These are phyloP conservation scores for Numenius arquata DNA, from an alignment of 2,113 vertebrate genomes.

Conservation along the genomic window DNA sequence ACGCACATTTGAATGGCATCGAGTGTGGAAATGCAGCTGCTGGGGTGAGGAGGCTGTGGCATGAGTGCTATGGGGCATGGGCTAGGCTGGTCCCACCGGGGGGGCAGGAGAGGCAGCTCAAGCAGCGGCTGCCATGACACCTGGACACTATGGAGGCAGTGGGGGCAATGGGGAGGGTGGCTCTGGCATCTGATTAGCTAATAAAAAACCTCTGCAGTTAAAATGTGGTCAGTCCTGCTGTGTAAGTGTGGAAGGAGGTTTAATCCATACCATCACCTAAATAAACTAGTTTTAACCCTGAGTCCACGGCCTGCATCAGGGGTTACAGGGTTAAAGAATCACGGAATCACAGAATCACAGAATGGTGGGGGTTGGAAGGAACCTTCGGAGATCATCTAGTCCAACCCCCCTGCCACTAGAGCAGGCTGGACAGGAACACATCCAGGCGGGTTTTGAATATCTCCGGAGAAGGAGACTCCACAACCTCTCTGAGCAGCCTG, in stretches of 20 bases:
- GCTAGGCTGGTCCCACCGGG: rapidly evolving
- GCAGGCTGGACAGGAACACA: neutral
- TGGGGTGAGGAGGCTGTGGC: neutral
- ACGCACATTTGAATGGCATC: neutral
- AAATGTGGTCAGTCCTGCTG: neutral
- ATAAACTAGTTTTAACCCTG: neutral
- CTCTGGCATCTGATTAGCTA: neutral
- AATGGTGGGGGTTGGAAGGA: neutral
- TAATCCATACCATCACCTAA: neutral
- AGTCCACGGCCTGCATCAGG: neutral
- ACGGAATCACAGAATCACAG: neutral
- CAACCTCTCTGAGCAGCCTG: neutral
- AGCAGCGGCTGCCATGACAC: neutral
- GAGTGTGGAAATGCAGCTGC: neutral
- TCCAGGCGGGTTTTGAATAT: neutral
- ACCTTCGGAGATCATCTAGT: neutral
- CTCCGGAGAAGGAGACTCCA: neutral
- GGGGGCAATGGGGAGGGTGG: rapidly evolving
- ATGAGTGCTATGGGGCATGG: neutral
- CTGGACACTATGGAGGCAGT: neutral
- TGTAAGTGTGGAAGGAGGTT: neutral
- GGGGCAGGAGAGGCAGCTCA: neutral
- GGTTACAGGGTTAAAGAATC: neutral
- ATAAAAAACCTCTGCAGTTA: rapidly evolving
- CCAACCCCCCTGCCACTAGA: neutral